Evolutionary conservation across 1,140 invertebrate species (phyloP), one percentile per base, ranked within the genome.

Genomic region (Aphaenogaster floridana): DNA sequence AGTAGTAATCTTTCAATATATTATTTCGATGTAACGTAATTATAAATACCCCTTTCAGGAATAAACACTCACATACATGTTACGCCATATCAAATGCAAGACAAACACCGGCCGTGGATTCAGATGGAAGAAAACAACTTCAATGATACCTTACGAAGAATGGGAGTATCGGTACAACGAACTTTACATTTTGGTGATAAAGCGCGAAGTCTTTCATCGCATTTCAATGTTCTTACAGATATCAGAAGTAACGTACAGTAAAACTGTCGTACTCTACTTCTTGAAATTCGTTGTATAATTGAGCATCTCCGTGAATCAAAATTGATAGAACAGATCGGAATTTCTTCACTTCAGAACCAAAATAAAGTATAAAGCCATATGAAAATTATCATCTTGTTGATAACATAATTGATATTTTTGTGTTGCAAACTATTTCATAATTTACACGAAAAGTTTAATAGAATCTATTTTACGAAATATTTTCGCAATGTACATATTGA

Each of bases 51-150:
- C 34, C 77, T 36, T 95, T 52, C 89, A 97, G 97, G 95, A 79
- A 97, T 98, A 91, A 96, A 96, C 66, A 95, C 98, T 66, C 96
- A 96, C 91, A 96, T 98, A 48, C 97, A 98, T 94, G 97, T 98
- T 11, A 98, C 98, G 39, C 98, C 98, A 1, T 98, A 98, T 95
- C 98, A 99, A 96, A 96, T 98, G 61, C 93, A 96, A 72, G 98
- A 98, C 92, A 96, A 97, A 77, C 95, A 96, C 48, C 95, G 98
- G 80, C 97, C 97, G 6, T 98, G 98, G 98, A 98, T 99, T 91
- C 96, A 97, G 42, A 96, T 97, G 89, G 98, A 99, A 95, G 97
- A 98, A 94, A 97, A 96, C 89, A 94, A 95, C 1, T 99, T 99
- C 95, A 96, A 96, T 7, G 96, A 97, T 21, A 95, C 96, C 88